These are phyloP conservation scores for Drosophila ustulata DNA, from an alignment of 2,888 invertebrate genomes.

Conservation along the genomic window DNA sequence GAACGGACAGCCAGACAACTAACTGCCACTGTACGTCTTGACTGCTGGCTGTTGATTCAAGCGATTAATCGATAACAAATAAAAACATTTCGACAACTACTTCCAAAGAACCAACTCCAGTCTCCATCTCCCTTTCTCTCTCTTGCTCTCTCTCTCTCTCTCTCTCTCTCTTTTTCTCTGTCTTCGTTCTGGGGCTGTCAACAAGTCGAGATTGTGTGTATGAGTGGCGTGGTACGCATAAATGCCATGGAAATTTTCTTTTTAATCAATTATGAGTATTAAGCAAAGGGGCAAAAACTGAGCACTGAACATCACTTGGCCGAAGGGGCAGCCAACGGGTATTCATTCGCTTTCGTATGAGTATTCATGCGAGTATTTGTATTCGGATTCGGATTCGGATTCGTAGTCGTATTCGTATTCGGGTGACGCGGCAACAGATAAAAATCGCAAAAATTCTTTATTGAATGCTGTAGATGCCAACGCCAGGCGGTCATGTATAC, in stretches of 20 bases:
- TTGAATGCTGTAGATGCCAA: slow-evolving; percentile 78
- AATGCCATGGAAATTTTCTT: slow-evolving; percentile 81
- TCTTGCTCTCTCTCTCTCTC: background rate
- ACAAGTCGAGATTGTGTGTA: slow-evolving; percentile 76
- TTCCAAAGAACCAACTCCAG: slow-evolving; percentile 65
- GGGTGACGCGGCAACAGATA: slow-evolving; percentile 69
- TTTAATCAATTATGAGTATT: slow-evolving; percentile 80
- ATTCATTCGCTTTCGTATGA: slow-evolving; percentile 17
- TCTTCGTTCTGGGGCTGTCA: slow-evolving; percentile 56
- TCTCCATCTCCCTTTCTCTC: slow-evolving; percentile 1
- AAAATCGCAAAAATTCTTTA: slow-evolving; percentile 80
- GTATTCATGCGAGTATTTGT: slow-evolving; percentile 19
- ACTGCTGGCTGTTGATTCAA: slow-evolving; percentile 70
- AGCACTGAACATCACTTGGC: slow-evolving; percentile 38
- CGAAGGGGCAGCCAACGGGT: slow-evolving; percentile 29
- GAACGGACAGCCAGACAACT: slow-evolving; percentile 34
- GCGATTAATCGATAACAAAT: slow-evolving; percentile 80
- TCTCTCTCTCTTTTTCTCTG: background rate
- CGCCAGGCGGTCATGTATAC: slow-evolving; percentile 43
- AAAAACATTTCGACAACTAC: slow-evolving; percentile 81
- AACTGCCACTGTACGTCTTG: slow-evolving; percentile 57
- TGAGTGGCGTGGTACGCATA: slow-evolving; percentile 80
- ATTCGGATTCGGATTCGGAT: slow-evolving; percentile 22
- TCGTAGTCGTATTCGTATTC: slow-evolving; percentile 34
- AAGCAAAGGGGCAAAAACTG: slow-evolving; percentile 60